These are phyloP conservation scores for Myoxocephalus aenaeus DNA, from an alignment of 2,797 vertebrate species.

Conservation along the genomic window DNA sequence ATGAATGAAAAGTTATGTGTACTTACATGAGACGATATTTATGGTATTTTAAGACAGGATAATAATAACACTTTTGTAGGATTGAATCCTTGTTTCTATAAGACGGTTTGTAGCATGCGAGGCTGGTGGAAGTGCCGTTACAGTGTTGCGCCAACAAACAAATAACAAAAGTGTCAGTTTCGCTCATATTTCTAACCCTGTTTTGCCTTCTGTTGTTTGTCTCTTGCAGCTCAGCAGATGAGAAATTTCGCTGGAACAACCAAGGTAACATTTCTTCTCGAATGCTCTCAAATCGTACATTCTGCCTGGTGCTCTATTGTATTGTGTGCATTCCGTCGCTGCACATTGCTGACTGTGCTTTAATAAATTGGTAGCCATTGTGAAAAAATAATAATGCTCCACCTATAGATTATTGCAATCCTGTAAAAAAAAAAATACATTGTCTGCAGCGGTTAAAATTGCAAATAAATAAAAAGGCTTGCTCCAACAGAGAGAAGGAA, in stretches of 20 bases:
- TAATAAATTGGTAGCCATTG: conserved; percentile 22
- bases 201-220: conserved; percentile 57
- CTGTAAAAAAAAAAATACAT: neutral
- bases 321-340: conserved; percentile 34
- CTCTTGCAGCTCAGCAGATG: conserved; percentile 93
- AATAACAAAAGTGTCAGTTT: neutral
- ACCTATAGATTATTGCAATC: conserved; percentile 19
- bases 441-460: conserved; percentile 7
- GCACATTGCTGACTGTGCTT: conserved; percentile 28
- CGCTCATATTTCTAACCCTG: conserved; percentile 45
- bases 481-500: neutral
- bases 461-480: neutral
- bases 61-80: conserved; percentile 1
- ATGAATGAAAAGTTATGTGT: neutral
- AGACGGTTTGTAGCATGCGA: neutral
- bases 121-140: neutral
- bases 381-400: neutral
- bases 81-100: conserved; percentile 15
- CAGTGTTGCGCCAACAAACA: conserved; percentile 8
- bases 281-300: neutral
- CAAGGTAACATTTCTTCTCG: conserved; percentile 88
- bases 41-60: neutral
- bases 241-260: conserved; percentile 98
- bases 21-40: neutral
- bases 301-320: conserved; percentile 22